Conservation (phyloP, 2,113 vertebrate genomes). For the Helogale parvula region DNA sequence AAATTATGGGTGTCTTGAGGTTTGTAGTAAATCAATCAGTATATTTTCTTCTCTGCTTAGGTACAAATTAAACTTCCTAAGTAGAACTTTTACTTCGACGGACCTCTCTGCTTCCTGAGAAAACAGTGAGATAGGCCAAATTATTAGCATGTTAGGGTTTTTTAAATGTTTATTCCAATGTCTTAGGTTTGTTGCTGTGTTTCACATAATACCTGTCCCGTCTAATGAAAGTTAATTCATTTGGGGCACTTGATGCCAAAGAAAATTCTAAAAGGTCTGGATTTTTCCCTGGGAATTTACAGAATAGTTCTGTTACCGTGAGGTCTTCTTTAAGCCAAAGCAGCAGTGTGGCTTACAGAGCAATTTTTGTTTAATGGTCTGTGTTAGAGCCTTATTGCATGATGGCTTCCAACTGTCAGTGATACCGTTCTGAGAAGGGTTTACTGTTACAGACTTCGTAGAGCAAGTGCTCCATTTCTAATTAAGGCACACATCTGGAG, state of each 20-base stretch:
- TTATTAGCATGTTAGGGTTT: not conserved
- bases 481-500: conserved; percentile 53
- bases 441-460: not conserved
- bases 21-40: conserved; percentile 22
- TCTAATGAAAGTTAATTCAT: not conserved
- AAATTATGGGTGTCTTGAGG: conserved; percentile 28
- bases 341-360: not conserved
- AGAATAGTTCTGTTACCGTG: not conserved
- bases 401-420: conserved; percentile 6
- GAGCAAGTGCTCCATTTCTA: conserved; percentile 13
- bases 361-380: conserved; percentile 53
- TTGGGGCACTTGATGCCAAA: not conserved
- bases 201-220: not conserved
- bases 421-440: not conserved
- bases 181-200: conserved; percentile 18
- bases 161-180: conserved; percentile 12
- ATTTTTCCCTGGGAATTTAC: conserved; percentile 23
- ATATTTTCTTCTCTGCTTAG: conserved; percentile 36
- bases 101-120: not conserved
- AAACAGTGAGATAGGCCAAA: not conserved
- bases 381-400: not conserved
- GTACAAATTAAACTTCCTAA: conserved; percentile 28
- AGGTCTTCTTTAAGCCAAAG: not conserved
- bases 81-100: conserved; percentile 23
- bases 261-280: not conserved